Base-by-base conservation (phyloP, 1,140 invertebrate genomes). In the Leptoteleia sp. region DNA sequence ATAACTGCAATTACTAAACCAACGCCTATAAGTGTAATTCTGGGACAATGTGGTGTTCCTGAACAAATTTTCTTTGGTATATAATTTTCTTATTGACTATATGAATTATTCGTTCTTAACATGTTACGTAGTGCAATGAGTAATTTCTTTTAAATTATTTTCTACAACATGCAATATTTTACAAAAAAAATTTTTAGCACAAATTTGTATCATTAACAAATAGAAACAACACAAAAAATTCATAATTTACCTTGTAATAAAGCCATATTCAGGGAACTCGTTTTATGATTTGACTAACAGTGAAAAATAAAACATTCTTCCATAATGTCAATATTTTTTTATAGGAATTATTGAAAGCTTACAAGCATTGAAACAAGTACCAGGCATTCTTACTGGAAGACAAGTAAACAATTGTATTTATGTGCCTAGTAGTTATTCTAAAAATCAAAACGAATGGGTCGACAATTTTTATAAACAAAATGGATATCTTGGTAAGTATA, bases 381-480 rank as follows among this genome's bases (percentile, higher is more conserved):
- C 93, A 59, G 98, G 97, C 1, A 90, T 92, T 27, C 83, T 99
- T 0, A 95, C 94, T 55, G 96, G 96, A 2, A 93, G 94, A 71
- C 92, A 94, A 80, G 89, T 90, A 27, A 89, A 92, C 65, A 94
- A 94, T 82, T 93, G 94, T 50, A 92, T 94, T 40, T 99, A 96
- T 88, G 93, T 98, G 52, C 98, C 98, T 48, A 92, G 94, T 76
- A 93, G 97, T 81, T 98, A 98, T 85, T 94, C 95, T 1, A 96
- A 94, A 87, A 94, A 79, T 78, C 94, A 97, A 88, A 93, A 91
- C 83, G 95, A 98, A 81, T 99, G 96, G 96, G 94, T 98, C 0
- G 93, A 95, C 75, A 94, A 93, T 76, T 99, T 98, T 89, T 98
- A 95, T 83, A 96, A 94, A 85, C 96, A 98, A 87, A 99, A 99